Conservation (phyloP, 2,113 vertebrate genomes). For the Notothenia coriiceps region DNA sequence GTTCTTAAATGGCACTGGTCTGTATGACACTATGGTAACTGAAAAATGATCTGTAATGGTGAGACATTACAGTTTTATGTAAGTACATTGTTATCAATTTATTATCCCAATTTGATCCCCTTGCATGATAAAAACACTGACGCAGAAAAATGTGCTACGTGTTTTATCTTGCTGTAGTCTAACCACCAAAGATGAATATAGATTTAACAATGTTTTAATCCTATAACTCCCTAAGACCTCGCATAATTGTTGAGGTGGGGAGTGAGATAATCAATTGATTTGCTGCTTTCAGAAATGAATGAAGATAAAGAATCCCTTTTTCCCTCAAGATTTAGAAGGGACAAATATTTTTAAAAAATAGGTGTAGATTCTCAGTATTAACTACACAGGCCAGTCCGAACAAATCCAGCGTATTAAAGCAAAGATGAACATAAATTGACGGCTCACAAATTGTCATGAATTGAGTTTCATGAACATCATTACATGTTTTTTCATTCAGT, state of each 20-base stretch:
- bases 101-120: slow-evolving; percentile 21
- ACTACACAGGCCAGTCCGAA: slow-evolving; percentile 15
- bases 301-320: slow-evolving; percentile 3
- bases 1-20: slow-evolving; percentile 33
- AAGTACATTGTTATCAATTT: slow-evolving; percentile 36
- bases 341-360: not conserved
- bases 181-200: slow-evolving; percentile 67
- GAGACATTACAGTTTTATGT: slow-evolving; percentile 38
- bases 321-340: not conserved
- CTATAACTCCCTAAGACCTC: slow-evolving; percentile 1
- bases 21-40: slow-evolving; percentile 37
- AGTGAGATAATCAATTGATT: slow-evolving; percentile 41
- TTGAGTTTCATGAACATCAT: not conserved
- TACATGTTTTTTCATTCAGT: slow-evolving; percentile 16
- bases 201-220: slow-evolving; percentile 24
- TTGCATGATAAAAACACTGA: slow-evolving; percentile 20
- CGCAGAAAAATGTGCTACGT: slow-evolving; percentile 15
- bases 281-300: slow-evolving; percentile 42
- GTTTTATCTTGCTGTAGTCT: slow-evolving; percentile 30
- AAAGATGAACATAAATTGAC: slow-evolving; percentile 16
- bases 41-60: slow-evolving; percentile 36
- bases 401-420: slow-evolving; percentile 17
- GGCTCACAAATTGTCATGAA: slow-evolving; percentile 9
- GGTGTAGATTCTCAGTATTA: slow-evolving; percentile 41
- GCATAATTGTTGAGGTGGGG: slow-evolving; percentile 1